phyloP scores from a whole-genome alignment of 2,113 vertebrate species.

The Glaucidium brasilianum region DNA sequence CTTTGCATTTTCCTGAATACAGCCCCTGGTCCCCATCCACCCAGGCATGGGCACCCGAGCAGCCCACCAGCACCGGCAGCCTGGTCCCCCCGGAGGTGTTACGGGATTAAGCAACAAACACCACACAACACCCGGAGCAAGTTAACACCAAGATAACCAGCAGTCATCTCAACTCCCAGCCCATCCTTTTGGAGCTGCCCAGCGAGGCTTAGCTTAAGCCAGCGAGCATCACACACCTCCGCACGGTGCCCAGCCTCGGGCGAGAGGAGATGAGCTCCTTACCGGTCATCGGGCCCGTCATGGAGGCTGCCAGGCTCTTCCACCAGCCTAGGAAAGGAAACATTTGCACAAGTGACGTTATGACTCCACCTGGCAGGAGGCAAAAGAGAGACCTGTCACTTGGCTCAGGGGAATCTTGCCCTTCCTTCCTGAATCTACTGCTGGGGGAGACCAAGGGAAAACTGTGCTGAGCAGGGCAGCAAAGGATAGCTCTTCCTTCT shows the following conservation, averaged over 20 bases:
- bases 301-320: background rate
- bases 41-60: background rate
- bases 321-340: background rate
- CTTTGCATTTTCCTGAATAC: background rate
- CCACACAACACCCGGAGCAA: background rate
- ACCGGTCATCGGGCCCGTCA: background rate
- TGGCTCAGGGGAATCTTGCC: accelerated
- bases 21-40: background rate
- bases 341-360: background rate
- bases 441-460: background rate
- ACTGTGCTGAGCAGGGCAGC: background rate
- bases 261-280: background rate
- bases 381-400: background rate
- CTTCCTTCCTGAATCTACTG: background rate
- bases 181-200: background rate
- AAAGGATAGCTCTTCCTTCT: background rate
- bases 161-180: background rate
- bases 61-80: background rate
- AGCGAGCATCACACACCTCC: accelerated
- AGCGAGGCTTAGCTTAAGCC: background rate
- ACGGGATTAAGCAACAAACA: background rate
- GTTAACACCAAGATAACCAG: background rate
- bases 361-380: background rate
- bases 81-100: background rate
- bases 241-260: background rate